Evolutionary conservation across 2,113 vertebrate species (phyloP).

Genomic region (Narcine bancroftii): DNA sequence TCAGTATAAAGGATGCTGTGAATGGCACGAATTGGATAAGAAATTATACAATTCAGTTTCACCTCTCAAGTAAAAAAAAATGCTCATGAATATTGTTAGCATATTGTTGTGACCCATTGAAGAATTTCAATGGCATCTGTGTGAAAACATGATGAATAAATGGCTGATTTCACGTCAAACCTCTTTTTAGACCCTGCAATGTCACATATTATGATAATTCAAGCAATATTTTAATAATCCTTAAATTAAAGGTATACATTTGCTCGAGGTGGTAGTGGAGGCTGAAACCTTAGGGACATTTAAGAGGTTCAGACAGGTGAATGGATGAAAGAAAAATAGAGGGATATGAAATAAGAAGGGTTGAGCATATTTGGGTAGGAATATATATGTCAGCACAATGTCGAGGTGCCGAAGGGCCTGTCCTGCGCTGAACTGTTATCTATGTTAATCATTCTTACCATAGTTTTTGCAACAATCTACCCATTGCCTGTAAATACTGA

Average conservation of each 20-base stretch:
- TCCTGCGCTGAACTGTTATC: too few species aligned
- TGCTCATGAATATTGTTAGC: not conserved
- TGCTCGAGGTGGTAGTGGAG: too few species aligned
- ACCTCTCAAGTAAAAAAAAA: not conserved
- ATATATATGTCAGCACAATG: too few species aligned
- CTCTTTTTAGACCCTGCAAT: not conserved
- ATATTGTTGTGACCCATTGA: not conserved
- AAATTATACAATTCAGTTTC: constrained; percentile 21
- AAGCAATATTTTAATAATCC: not conserved
- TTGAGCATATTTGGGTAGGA: too few species aligned
- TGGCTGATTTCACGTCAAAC: not conserved
- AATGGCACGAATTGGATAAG: not conserved
- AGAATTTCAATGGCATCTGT: not conserved
- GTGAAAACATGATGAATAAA: too few species aligned
- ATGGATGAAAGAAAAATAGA: too few species aligned
- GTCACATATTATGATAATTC: not conserved
- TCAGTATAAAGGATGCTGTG: constrained; percentile 11
- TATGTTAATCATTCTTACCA: not conserved
- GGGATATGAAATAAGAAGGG: too few species aligned
- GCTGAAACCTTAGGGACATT: too few species aligned
- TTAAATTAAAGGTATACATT: not conserved
- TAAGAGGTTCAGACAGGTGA: too few species aligned
- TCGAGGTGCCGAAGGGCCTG: too few species aligned
- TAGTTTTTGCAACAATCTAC: not conserved
- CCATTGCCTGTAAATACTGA: not conserved